Base-by-base conservation (phyloP, 2,888 invertebrate species). In the Margaritifera margaritifera region DNA sequence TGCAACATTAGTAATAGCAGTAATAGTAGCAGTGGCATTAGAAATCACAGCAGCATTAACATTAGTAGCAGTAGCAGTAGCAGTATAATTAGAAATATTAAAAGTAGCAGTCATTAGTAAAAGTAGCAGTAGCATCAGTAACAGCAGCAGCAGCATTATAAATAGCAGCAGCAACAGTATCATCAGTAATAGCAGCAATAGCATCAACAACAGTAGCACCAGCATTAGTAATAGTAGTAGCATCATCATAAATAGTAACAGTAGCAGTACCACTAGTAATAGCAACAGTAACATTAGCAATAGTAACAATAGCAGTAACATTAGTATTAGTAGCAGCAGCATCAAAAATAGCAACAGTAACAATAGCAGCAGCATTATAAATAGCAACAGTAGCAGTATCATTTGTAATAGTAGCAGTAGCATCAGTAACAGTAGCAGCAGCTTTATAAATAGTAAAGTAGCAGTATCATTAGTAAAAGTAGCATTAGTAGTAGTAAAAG, bases 331-430 rank as follows among this genome's bases (percentile, higher is more conserved):
- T 27, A 55, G 62, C 52, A 52, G 62, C 19, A 52, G 62, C 6
- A 52, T 22, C 19, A 25, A 50, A 11, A 52, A 24, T 62, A 51
- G 52, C 52, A 62, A 53, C 25, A 62, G 62, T 62, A 62, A 20
- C 11, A 64, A 55, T 55, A 64, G 55, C 22, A 8, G 64, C 18
- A 55, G 55, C 42, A 55, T 54, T 25, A 54, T 53, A 22, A 54
- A 55, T 55, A 64, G 64, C n/a, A 64, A 25, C 31, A 64, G 64
- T 20, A 54, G 64, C 31, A 64, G 64, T 55, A 54, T 53, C 8
- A 64, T 53, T 55, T 24, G 64, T 55, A 64, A 55, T 27, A 64
- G 64, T 27, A 64, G 64, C 31, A 53, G 64, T 20, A 64, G 64
- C n/a, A 64, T 24, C 31, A 54, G 64, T 25, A 54, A 55, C 31